Base-by-base conservation (phyloP, 2,888 invertebrate species). In the Cataglyphis livida region DNA sequence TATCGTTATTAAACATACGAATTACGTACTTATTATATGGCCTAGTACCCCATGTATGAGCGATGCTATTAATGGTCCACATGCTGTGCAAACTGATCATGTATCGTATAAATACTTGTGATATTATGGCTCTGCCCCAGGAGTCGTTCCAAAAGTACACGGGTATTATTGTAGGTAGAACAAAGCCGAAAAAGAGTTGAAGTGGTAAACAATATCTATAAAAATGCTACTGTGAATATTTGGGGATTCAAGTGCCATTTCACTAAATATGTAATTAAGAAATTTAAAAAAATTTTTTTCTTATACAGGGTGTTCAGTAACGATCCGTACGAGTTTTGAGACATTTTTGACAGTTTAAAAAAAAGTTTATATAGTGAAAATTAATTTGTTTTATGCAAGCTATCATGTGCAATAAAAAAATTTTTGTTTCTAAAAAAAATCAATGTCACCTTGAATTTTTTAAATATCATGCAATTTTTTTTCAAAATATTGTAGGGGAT, bases 1-100 rank as follows among this genome's bases (percentile, higher is more conserved):
- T 44, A 44, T 44, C 15, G 25, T 25, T 25, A 5, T 4, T 15
- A 25, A 5, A 5, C 25, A 15, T 25, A 12, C 15, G 15, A 59
- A 59, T 15, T 25, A 6, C 57, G 5, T 87, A 94, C 94, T 91
- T 93, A 85, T 94, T 92, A 75, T 93, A 95, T 6, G 92, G 92
- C 64, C 89, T 92, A 32, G 84, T 84, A 1, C 94, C 94, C 91
- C 91, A 95, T 28, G 93, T 88, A 92, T 96, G 96, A 18, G 96
- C 96, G 1, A 95, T 95, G 84, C 96, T 96, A 92, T 96, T 96
- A 44, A 96, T 96, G 48, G 95, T 93, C 96, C 96, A 96, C 12
- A 44, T 15, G 12, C 0, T 12, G 44, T 44, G 12, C 15, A 44
- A 94, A 0, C 94, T 93, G 48, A 95, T 87, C 10, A 94, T 92